Conservation (phyloP, 2,888 invertebrate genomes). For the Ernsta delagoae region DNA sequence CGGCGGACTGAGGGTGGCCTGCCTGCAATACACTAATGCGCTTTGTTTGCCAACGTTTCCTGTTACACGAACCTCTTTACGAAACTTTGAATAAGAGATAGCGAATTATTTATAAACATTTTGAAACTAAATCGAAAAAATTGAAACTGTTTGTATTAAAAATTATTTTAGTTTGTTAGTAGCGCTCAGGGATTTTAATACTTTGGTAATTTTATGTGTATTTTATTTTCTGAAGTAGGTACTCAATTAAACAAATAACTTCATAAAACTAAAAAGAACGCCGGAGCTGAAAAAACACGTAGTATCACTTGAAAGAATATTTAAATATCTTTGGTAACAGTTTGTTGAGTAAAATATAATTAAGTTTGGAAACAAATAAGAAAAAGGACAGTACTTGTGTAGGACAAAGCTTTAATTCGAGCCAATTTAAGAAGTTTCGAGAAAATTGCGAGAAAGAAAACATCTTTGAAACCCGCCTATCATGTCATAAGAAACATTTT, state of each 20-base stretch:
- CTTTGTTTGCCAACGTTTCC: conserved; percentile 76
- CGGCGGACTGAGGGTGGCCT: conserved; percentile 67
- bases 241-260: too few species aligned
- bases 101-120: background rate
- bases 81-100: background rate
- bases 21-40: conserved; percentile 61
- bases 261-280: conserved; percentile 36
- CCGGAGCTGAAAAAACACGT: background rate
- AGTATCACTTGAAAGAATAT: conserved; percentile 25
- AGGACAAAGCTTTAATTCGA: conserved; percentile 31
- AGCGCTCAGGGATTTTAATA: too few species aligned
- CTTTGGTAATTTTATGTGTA: too few species aligned
- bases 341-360: conserved; percentile 34
- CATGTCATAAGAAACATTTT: too few species aligned
- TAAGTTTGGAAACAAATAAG: conserved; percentile 35
- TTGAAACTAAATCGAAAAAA: background rate
- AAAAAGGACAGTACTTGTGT: conserved; percentile 28
- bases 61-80: conserved; percentile 53
- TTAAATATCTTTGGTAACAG: conserved; percentile 31
- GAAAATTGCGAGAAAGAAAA: conserved; percentile 33
- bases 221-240: too few species aligned
- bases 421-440: conserved; percentile 34
- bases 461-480: conserved; percentile 25
- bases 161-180: too few species aligned
- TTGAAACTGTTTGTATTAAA: too few species aligned